A percentile compares a stretch with the other conserved stretches of the same genome.
These are phyloP conservation scores for Epiblema foenella DNA, from an alignment of 2,888 invertebrate species.

Conservation along the genomic window DNA sequence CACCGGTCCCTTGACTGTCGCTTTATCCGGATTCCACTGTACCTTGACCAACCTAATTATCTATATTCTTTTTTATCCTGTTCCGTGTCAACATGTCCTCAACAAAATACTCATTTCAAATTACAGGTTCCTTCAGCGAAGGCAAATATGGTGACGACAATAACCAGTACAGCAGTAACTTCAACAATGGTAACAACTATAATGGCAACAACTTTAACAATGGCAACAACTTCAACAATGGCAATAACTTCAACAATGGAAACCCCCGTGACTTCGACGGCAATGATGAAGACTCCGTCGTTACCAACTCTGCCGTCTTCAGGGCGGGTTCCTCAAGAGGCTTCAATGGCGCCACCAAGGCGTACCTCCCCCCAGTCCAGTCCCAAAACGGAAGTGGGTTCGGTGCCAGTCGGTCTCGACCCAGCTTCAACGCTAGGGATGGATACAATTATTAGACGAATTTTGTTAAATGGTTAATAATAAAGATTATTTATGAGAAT, in stretches of 20 bases:
- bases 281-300: conserved; percentile 61
- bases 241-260: conserved; percentile 45
- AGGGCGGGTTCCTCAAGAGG: conserved; percentile 39
- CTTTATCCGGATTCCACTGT: no score
- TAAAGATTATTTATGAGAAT: conserved; percentile 40
- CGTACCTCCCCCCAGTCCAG: conserved; percentile 63
- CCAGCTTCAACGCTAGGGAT: conserved; percentile 58
- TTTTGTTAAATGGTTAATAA: conserved; percentile 37
- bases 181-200: conserved; percentile 39
- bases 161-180: conserved; percentile 39
- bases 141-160: conserved; percentile 61
- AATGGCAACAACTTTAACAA: conserved; percentile 44
- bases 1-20: no score
- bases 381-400: conserved; percentile 47
- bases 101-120: conserved; percentile 14
- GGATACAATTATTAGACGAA: conserved; percentile 61
- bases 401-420: conserved; percentile 50
- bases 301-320: conserved; percentile 61
- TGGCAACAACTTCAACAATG: conserved; percentile 47
- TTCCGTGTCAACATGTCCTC: no score
- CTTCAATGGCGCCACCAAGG: conserved; percentile 53
- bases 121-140: conserved; percentile 71
- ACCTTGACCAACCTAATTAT: no score
- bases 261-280: conserved; percentile 50
- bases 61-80: no score